Percentiles rank a stretch among this genome's conserved stretches.
These are phyloP conservation scores for Megalops cyprinoides DNA, from an alignment of 2,797 vertebrate genomes.

Conservation along the genomic window DNA sequence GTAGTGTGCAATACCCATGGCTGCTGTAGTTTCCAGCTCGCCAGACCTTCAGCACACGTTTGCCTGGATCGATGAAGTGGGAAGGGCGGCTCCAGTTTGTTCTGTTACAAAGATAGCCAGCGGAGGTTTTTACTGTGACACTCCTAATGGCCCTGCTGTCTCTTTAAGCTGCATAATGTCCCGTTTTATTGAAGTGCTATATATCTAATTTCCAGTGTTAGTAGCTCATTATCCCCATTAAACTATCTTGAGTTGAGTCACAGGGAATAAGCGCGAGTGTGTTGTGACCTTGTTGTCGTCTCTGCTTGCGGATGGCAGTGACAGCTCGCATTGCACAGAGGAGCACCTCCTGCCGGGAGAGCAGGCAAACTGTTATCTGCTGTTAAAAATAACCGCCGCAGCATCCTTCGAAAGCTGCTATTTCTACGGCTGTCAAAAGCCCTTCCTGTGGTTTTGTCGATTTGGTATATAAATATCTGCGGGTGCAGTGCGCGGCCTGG, in stretches of 20 bases:
- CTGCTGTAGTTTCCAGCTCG: conserved; percentile 27
- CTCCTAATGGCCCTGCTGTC: conserved; percentile 38
- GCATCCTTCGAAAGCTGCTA: conserved; percentile 28
- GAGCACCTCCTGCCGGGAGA: conserved; percentile 58
- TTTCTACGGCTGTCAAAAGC: conserved; percentile 32
- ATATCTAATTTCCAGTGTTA: conserved; percentile 72
- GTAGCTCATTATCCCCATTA: conserved; percentile 76
- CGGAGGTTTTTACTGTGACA: conserved; percentile 37
- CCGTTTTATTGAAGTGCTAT: conserved; percentile 68
- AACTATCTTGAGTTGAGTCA: conserved; percentile 66
- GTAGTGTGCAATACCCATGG: no score
- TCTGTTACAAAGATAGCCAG: not conserved
- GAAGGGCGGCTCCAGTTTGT: not conserved
- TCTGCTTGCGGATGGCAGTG: conserved; percentile 58
- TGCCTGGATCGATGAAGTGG: conserved; percentile 45
- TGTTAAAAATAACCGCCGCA: conserved; percentile 68
- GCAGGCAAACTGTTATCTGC: conserved; percentile 68
- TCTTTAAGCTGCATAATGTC: conserved; percentile 25
- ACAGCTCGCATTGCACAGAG: conserved; percentile 57
- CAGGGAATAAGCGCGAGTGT: conserved; percentile 39
- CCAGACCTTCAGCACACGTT: conserved; percentile 53
- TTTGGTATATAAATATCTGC: conserved; percentile 30
- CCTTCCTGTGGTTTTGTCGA: conserved; percentile 21
- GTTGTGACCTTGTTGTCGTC: conserved; percentile 67
- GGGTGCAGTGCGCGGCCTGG: not conserved